A percentile compares a stretch with the other conserved stretches of the same genome.
phyloP scores from a whole-genome alignment of 2,113 vertebrate genomes.

The Himantopus leucocephalus region DNA sequence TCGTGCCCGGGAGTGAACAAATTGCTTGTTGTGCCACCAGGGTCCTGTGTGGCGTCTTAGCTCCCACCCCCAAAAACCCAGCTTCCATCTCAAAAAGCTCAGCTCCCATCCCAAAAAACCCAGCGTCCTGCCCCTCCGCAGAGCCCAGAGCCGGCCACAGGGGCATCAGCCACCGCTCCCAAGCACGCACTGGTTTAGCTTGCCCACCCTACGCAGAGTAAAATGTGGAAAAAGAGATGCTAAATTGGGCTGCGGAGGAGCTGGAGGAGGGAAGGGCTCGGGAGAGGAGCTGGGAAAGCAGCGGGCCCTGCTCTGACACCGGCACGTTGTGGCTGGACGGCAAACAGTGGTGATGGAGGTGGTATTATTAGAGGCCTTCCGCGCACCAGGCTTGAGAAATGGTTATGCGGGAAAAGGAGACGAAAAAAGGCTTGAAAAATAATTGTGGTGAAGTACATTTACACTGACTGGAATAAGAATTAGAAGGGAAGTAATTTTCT shows the following conservation, averaged over 20 bases:
- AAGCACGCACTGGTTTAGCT: rapidly evolving
- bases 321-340: background rate
- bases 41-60: rapidly evolving
- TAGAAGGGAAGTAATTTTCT: conserved; percentile 59
- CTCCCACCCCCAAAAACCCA: background rate
- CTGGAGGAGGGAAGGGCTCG: background rate
- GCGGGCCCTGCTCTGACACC: background rate
- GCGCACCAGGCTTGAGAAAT: background rate
- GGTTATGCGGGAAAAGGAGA: conserved; percentile 7
- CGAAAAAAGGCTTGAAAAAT: conserved; percentile 36
- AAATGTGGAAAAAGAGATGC: background rate
- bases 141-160: background rate
- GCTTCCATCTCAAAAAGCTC: background rate
- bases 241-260: background rate
- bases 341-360: background rate
- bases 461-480: conserved; percentile 61
- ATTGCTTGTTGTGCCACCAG: background rate
- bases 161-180: background rate
- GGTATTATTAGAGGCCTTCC: background rate
- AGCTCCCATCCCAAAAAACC: background rate
- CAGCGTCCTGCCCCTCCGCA: background rate
- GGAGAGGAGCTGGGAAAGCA: background rate
- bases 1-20: rapidly evolving
- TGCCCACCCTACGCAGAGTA: background rate
- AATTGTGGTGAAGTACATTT: conserved; percentile 12